Evolutionary conservation across 2,113 vertebrate genomes (phyloP), one percentile per base, ranked within the genome.

Genomic region (Columba janthina): DNA sequence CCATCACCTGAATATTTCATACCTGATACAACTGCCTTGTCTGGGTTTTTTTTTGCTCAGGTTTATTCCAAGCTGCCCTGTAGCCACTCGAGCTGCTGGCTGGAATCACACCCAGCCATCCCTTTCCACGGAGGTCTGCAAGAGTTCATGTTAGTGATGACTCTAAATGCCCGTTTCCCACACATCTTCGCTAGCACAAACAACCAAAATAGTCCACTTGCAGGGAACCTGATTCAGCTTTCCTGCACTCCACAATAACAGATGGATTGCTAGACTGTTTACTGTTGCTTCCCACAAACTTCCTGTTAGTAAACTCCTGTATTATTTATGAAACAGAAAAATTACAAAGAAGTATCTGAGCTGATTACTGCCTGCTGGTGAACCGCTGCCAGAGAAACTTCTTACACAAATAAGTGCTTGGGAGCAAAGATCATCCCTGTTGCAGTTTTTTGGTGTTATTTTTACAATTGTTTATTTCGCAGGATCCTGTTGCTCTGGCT

Each of bases 321-420:
- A 97, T 98, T 98, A 98, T 98, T 98, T 98, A 98, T 98, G 98
- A 98, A 98, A 98, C 96, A 96, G 96, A 96, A 98, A 98, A 98
- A 97, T 98, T 97, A 97, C 97, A 97, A 97, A 98, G 97, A 93
- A 97, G 90, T 93, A 94, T 97, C 96, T 89, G 96, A 83, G 95
- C 78, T 97, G 95, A 98, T 98, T 97, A 93, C 86, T 96, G 98
- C 96, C 97, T 97, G 78, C 96, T 96, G 96, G 85, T 94, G 96
- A 97, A 96, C 94, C 95, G 42, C 91, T 89, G 96, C 94, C 97
- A 93, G 94, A 94, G 78, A 91, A 97, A 91, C 96, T 96, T 97
- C 95, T 89, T 86, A 76, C 69, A 88, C 84, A 86, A 91, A 85
- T 93, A 86, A 34, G 34, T 72, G 29, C 36, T 54, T 51, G 73